phyloP scores from a whole-genome alignment of 35 echinoderm and acorn worm genomes.

The Apostichopus californicus region DNA sequence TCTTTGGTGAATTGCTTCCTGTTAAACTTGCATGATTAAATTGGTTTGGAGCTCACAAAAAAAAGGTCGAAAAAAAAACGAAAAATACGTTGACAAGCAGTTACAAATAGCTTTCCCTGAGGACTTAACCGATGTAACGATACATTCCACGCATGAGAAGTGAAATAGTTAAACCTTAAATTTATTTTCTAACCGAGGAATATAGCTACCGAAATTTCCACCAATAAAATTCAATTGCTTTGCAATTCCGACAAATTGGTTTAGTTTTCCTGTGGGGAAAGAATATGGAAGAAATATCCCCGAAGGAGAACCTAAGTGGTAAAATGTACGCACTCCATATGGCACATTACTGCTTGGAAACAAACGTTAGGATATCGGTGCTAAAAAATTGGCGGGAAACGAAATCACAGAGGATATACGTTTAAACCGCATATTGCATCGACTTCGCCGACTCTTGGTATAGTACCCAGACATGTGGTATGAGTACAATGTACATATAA shows the following conservation, averaged over 20 bases:
- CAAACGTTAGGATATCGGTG: neutral
- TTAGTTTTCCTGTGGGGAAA: conserved; percentile 25
- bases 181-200: neutral
- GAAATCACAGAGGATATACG: too few species aligned
- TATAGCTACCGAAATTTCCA: neutral
- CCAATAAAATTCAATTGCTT: conserved; percentile 50
- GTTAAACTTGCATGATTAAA: neutral
- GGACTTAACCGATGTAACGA: conserved; percentile 14
- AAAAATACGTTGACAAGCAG: neutral
- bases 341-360: neutral
- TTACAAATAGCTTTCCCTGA: neutral
- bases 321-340: conserved; percentile 10
- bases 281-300: neutral
- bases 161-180: conserved; percentile 10
- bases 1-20: too few species aligned
- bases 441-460: too few species aligned
- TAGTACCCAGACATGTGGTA: too few species aligned
- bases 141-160: conserved; percentile 1
- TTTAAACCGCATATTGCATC: too few species aligned
- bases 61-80: neutral
- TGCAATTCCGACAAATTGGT: conserved; percentile 42
- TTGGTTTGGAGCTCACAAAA: neutral
- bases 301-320: neutral
- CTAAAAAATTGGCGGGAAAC: too few species aligned
- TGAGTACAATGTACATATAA: too few species aligned